Percentiles rank a stretch among this genome's conserved stretches.
These are phyloP conservation scores for Gambusia affinis DNA, from an alignment of 2,113 vertebrate genomes.

Conservation along the genomic window DNA sequence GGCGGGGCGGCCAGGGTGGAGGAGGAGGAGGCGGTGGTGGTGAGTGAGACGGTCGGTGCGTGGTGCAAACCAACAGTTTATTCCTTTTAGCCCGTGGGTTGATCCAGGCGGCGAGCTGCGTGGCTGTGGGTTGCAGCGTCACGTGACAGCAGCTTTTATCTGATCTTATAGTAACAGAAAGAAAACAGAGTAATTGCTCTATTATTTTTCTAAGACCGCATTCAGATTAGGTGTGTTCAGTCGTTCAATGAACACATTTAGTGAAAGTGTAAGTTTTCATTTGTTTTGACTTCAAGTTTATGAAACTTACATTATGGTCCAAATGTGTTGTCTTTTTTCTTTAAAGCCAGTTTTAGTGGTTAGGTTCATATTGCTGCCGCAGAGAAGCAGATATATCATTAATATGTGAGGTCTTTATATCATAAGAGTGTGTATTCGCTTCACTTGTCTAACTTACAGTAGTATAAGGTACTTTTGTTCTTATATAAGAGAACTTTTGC, in stretches of 20 bases:
- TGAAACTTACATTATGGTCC: background rate
- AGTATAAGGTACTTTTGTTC: background rate
- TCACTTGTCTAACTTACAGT: background rate
- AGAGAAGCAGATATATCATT: too few species aligned
- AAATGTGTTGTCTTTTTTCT: background rate
- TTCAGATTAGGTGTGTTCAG: background rate
- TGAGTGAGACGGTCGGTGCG: constrained; percentile 9
- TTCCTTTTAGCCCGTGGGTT: constrained; percentile 16
- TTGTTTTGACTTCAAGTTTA: too few species aligned
- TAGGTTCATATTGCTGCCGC: background rate
- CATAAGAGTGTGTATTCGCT: background rate
- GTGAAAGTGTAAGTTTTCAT: too few species aligned
- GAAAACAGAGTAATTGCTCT: too few species aligned
- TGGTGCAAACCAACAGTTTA: constrained; percentile 28
- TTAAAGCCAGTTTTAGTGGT: background rate
- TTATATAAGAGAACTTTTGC: too few species aligned
- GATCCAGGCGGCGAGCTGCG: background rate
- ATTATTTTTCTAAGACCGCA: too few species aligned
- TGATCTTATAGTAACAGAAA: background rate
- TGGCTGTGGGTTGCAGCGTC: constrained; percentile 10
- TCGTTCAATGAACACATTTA: too few species aligned
- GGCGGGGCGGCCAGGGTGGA: background rate
- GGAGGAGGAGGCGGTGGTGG: too few species aligned
- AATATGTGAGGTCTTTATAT: background rate
- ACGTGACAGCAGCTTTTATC: constrained; percentile 11